These are phyloP conservation scores for Epirrita christyi DNA, from an alignment of 2,888 invertebrate species.

Conservation along the genomic window DNA sequence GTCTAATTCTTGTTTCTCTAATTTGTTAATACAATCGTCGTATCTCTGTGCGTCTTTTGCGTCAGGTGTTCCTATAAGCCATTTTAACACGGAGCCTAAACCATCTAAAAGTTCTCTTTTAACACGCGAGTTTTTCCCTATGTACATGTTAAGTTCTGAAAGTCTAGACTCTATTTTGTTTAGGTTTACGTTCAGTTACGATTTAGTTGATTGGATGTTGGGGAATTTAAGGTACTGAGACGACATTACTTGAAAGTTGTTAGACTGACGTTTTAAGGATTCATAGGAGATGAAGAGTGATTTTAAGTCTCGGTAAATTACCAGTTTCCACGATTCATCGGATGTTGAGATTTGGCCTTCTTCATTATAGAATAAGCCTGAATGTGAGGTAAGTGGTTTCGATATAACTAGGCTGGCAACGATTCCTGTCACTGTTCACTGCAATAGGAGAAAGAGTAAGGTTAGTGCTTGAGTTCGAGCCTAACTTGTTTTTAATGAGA, in stretches of 20 bases:
- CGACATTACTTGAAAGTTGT: conserved; percentile 26
- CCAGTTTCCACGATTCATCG: conserved; percentile 39
- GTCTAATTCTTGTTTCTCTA: conserved; percentile 43
- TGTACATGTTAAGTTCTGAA: conserved; percentile 35
- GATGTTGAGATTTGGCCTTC: conserved; percentile 28
- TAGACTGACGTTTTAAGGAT: conserved; percentile 29
- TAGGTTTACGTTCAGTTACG: conserved; percentile 34
- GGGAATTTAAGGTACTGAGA: conserved; percentile 26
- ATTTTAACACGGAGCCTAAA: conserved; percentile 43
- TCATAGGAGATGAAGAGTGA: conserved; percentile 38
- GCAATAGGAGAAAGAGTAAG: conserved; percentile 28
- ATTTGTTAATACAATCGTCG: conserved; percentile 41
- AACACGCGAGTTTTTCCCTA: conserved; percentile 30
- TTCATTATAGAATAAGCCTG: conserved; percentile 33
- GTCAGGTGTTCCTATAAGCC: conserved; percentile 46
- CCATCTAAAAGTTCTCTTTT: conserved; percentile 45
- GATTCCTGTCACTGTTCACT: conserved; percentile 17
- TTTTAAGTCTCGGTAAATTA: conserved; percentile 38
- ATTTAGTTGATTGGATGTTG: conserved; percentile 29
- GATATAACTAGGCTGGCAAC: conserved; percentile 13
- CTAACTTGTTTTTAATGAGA: conserved; percentile 3
- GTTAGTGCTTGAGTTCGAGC: not conserved
- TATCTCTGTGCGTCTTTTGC: conserved; percentile 44
- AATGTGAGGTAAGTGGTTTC: conserved; percentile 31
- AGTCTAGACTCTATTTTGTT: conserved; percentile 37